Evolutionary conservation across 2,797 vertebrate species (phyloP).

Genomic region (Diglossa cyanea): DNA sequence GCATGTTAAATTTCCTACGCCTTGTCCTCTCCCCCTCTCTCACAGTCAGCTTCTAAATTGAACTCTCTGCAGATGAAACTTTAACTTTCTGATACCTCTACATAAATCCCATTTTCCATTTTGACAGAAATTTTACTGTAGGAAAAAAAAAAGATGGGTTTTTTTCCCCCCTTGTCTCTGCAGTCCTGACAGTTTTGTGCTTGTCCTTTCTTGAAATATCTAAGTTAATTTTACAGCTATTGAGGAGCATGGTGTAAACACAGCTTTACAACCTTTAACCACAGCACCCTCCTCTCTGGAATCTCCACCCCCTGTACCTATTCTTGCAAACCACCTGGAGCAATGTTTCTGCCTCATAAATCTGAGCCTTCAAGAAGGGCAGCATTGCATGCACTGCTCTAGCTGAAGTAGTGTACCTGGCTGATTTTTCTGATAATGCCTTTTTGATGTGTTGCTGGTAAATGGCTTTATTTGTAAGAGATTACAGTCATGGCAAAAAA

Average conservation of each 20-base stretch:
- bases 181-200: background rate
- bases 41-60: slow-evolving; percentile 49
- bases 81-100: slow-evolving; percentile 16
- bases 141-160: background rate
- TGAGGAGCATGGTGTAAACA: background rate
- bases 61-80: slow-evolving; percentile 33
- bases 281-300: background rate
- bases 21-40: slow-evolving; percentile 6
- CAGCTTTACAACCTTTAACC: slow-evolving; percentile 32
- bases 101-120: background rate
- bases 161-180: background rate
- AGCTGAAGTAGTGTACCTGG: background rate
- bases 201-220: slow-evolving; percentile 45
- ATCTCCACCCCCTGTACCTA: background rate
- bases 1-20: slow-evolving; percentile 24
- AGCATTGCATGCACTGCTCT: background rate
- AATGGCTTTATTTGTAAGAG: background rate
- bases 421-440: slow-evolving; percentile 6
- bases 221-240: slow-evolving; percentile 45
- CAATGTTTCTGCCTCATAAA: slow-evolving; percentile 24
- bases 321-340: slow-evolving; percentile 50
- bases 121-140: background rate
- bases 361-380: background rate
- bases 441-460: background rate
- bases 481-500: background rate